A percentile compares a stretch with the other conserved stretches of the same genome.
phyloP scores from a whole-genome alignment of 2,113 vertebrate genomes.

The Fukomys damarensis region DNA sequence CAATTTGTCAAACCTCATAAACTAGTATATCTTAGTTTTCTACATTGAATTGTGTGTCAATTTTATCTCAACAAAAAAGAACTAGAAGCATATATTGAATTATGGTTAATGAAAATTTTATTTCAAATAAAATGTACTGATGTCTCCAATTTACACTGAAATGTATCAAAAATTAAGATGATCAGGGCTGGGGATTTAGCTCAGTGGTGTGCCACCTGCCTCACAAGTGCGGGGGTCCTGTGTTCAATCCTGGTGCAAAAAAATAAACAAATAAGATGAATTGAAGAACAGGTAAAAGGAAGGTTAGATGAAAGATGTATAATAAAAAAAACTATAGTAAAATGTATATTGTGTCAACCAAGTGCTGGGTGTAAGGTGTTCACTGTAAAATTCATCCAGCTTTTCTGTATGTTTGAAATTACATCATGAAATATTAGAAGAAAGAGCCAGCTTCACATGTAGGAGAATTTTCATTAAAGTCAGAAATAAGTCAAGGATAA shows the following conservation, averaged over 20 bases:
- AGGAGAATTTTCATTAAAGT: conserved; percentile 45
- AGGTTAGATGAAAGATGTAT: background rate
- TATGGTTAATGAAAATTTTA: conserved; percentile 38
- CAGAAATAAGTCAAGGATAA: conserved; percentile 36
- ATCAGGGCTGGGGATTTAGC: too few species aligned
- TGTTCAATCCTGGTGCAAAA: too few species aligned
- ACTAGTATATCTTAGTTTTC: background rate
- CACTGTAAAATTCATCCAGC: background rate
- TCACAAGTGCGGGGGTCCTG: too few species aligned
- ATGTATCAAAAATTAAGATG: conserved; percentile 46
- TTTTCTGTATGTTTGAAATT: conserved; percentile 52
- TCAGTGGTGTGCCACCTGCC: too few species aligned
- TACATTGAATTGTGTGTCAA: background rate
- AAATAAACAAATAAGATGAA: too few species aligned
- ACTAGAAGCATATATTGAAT: conserved; percentile 6
- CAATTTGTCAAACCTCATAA: background rate
- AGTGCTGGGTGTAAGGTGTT: too few species aligned
- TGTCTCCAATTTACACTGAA: conserved; percentile 48
- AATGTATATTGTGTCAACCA: background rate
- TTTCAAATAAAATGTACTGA: background rate
- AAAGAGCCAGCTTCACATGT: background rate
- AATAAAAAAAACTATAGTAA: conserved; percentile 48
- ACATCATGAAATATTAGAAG: conserved; percentile 49
- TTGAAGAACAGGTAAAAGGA: background rate
- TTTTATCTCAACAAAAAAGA: background rate